phyloP scores from a whole-genome alignment of 1,140 invertebrate genomes.

The Drosophila virilis region DNA sequence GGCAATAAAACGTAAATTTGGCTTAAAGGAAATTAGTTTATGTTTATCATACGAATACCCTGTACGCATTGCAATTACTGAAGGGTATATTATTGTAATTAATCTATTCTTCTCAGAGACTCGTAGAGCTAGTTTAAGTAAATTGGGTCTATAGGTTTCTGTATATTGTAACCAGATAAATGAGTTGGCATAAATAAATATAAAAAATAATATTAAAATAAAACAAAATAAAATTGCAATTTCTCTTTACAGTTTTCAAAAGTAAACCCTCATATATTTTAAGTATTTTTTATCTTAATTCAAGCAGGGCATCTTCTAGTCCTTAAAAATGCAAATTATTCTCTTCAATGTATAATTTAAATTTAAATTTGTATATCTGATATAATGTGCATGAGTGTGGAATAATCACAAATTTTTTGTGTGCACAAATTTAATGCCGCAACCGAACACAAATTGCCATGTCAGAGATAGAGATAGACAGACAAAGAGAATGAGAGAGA shows the following conservation, averaged over 20 bases:
- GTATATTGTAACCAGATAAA: too few relatives aligned
- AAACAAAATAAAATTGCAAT: too few relatives aligned
- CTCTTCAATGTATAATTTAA: slow-evolving; percentile 4
- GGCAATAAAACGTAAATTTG: slow-evolving; percentile 39
- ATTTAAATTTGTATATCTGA: slow-evolving; percentile 18
- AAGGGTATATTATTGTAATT: not conserved
- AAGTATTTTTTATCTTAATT: too few relatives aligned
- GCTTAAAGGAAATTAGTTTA: slow-evolving; percentile 33
- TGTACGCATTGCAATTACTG: not conserved
- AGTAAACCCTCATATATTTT: not conserved
- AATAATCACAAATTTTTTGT: not conserved
- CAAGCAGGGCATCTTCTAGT: not conserved
- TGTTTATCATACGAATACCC: slow-evolving; percentile 36
- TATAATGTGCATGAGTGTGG: slow-evolving; percentile 12
- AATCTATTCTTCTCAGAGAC: too few relatives aligned
- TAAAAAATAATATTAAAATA: too few relatives aligned
- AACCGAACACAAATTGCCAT: slow-evolving; percentile 25
- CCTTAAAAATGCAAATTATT: not conserved
- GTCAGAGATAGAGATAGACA: slow-evolving; percentile 1
- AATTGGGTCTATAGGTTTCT: too few relatives aligned
- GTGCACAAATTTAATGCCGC: slow-evolving; percentile 7
- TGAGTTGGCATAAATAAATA: too few relatives aligned
- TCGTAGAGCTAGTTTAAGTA: too few relatives aligned
- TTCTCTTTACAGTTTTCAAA: too few relatives aligned
- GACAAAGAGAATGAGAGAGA: not conserved